Evolutionary conservation across 2,797 vertebrate genomes (phyloP).

Genomic region (Smutsia temminckii): DNA sequence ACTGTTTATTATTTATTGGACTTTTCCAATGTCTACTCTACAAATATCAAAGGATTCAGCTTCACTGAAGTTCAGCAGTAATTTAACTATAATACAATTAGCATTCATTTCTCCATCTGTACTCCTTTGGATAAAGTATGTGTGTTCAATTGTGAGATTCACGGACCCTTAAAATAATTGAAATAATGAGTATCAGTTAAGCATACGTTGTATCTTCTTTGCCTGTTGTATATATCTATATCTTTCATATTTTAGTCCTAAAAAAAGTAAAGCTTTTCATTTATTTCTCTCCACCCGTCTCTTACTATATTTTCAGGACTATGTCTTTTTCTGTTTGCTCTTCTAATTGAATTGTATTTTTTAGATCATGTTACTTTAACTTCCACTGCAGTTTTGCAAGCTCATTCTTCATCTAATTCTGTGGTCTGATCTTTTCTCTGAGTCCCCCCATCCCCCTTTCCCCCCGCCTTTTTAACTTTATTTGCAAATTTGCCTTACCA

Average conservation of each 20-base stretch:
- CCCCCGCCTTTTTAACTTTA: no score
- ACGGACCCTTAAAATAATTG: slow-evolving; percentile 2
- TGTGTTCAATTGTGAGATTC: slow-evolving; percentile 17
- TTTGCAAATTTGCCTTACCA: no score
- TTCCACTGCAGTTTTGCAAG: slow-evolving; percentile 26
- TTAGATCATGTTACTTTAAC: slow-evolving; percentile 14
- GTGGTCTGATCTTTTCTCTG: slow-evolving; percentile 5
- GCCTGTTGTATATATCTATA: not conserved
- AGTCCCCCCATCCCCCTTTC: not conserved
- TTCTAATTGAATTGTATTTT: slow-evolving; percentile 23
- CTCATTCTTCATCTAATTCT: not conserved
- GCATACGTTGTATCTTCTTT: not conserved
- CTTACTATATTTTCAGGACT: not conserved
- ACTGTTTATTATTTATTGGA: slow-evolving; percentile 5
- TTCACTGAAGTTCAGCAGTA: slow-evolving; percentile 31
- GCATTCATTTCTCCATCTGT: not conserved
- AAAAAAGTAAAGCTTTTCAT: not conserved
- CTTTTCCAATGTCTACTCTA: not conserved
- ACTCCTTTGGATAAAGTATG: not conserved
- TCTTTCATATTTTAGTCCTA: not conserved
- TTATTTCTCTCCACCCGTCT: not conserved
- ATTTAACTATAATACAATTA: not conserved
- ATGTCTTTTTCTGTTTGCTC: not conserved
- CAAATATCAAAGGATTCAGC: not conserved
- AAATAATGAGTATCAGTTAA: slow-evolving; percentile 1